Percentiles rank a stretch among this genome's conserved stretches.
These are phyloP conservation scores for Anolis sagrei DNA, from an alignment of 2,113 vertebrate genomes.

Conservation along the genomic window DNA sequence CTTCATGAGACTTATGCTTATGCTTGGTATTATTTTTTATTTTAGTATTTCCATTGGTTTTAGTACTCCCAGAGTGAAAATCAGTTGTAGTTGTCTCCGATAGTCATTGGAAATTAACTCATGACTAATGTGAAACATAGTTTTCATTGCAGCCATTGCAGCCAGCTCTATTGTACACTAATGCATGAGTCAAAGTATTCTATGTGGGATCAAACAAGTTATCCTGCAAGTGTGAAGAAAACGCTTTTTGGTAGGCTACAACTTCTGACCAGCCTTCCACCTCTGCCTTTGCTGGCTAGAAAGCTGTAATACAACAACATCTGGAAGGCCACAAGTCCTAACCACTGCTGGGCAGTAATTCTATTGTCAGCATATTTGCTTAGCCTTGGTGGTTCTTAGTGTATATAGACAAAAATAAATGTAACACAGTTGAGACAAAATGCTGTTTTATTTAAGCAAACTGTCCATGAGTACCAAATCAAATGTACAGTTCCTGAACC, in stretches of 20 bases:
- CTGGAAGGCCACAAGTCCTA: accelerated
- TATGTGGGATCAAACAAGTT: constrained; percentile 32
- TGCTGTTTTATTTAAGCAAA: constrained; percentile 35
- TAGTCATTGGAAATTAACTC: background rate
- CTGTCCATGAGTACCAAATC: constrained; percentile 39
- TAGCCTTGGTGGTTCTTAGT: constrained; percentile 43
- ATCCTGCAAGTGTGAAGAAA: background rate
- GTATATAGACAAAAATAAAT: constrained; percentile 14
- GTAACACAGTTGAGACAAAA: constrained; percentile 45
- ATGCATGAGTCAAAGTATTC: constrained; percentile 40
- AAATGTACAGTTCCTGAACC: constrained; percentile 56
- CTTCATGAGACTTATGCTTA: background rate
- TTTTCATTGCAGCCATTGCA: background rate
- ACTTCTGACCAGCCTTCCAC: background rate
- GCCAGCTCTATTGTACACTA: constrained; percentile 21
- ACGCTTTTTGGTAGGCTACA: background rate
- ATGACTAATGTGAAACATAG: background rate
- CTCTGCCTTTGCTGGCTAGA: background rate
- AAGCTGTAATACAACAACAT: background rate
- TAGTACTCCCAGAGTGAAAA: background rate
- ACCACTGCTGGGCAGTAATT: constrained; percentile 20
- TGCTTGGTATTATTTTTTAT: background rate
- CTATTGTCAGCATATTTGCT: constrained; percentile 50
- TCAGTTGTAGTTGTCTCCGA: background rate
- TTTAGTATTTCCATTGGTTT: background rate